A percentile compares a stretch with the other conserved stretches of the same genome.
Conservation (phyloP, 2,888 invertebrate genomes). For the Phymatocera aterrima region DNA sequence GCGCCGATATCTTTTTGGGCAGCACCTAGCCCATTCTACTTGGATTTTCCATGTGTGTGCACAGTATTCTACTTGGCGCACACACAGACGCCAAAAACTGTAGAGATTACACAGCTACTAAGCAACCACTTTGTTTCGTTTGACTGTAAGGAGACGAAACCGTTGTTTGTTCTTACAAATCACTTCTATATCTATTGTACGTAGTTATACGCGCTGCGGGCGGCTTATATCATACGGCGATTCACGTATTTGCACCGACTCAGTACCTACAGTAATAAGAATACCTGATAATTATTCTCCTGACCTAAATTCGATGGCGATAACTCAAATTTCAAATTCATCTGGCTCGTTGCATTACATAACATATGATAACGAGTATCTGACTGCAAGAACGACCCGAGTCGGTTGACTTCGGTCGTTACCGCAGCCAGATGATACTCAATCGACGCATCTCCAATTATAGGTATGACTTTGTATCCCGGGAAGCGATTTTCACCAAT, state of each 20-base stretch:
- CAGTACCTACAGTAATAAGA: too few relatives aligned
- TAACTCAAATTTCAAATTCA: too few relatives aligned
- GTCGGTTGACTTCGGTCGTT: background rate
- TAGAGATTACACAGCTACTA: background rate
- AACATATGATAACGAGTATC: too few relatives aligned
- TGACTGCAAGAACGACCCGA: too few relatives aligned
- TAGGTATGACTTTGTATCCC: background rate
- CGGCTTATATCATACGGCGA: background rate
- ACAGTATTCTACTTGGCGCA: background rate
- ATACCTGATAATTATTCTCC: too few relatives aligned
- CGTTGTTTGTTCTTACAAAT: slow-evolving; percentile 19
- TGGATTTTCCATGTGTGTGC: background rate
- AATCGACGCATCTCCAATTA: background rate
- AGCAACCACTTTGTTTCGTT: background rate
- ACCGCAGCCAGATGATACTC: background rate
- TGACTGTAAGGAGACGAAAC: background rate
- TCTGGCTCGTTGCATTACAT: too few relatives aligned
- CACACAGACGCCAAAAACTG: background rate
- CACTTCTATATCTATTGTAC: background rate
- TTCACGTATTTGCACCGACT: background rate
- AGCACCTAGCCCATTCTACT: background rate
- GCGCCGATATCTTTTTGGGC: slow-evolving; percentile 30
- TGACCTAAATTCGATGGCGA: too few relatives aligned
- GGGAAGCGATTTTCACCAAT: background rate
- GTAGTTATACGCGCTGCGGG: too few relatives aligned